Evolutionary conservation across 2,797 vertebrate species (phyloP).

Genomic region (Mareca strepera): DNA sequence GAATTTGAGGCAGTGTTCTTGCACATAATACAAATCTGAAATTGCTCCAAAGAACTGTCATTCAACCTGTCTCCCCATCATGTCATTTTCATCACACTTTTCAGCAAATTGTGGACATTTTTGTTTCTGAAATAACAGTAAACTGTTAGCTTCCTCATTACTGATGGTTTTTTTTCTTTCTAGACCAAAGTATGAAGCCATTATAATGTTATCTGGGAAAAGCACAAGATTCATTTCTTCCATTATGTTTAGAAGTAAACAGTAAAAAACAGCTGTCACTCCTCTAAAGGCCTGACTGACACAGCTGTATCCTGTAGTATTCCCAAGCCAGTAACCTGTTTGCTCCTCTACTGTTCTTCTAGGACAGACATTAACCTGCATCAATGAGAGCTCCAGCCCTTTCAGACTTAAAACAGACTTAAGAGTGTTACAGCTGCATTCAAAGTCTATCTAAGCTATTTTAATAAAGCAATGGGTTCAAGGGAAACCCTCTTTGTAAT

Average conservation of each 20-base stretch:
- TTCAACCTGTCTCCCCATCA: neutral
- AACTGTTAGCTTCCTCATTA: neutral
- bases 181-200: neutral
- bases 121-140: neutral
- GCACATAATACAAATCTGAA: neutral
- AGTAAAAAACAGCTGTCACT: neutral
- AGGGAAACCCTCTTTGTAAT: neutral
- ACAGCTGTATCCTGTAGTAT: neutral
- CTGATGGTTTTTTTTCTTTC: neutral
- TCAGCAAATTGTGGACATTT: neutral
- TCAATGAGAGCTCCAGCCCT: neutral
- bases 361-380: neutral
- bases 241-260: neutral
- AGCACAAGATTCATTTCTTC: neutral
- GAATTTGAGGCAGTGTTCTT: neutral
- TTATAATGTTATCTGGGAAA: neutral
- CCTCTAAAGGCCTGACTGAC: neutral
- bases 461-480: neutral
- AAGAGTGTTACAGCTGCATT: neutral
- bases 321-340: neutral
- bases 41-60: neutral
- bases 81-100: neutral
- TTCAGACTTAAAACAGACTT: neutral
- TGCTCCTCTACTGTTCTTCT: neutral
- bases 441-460: neutral